Percentiles rank a stretch among this genome's conserved stretches.
Conservation (phyloP, 2,888 invertebrate genomes). For the Noctua janthina region DNA sequence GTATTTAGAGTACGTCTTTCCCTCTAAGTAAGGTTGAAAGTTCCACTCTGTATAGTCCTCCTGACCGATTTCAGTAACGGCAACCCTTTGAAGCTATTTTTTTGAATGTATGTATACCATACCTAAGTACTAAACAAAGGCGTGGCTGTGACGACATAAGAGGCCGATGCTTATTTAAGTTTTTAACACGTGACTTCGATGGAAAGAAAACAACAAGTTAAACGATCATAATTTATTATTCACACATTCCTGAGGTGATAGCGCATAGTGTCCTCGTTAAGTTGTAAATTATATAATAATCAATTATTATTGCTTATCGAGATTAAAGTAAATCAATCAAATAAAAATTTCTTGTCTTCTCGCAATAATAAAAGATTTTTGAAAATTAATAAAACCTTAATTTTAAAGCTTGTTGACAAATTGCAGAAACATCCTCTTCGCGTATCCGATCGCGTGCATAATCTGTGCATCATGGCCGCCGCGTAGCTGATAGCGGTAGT, state of each 20-base stretch:
- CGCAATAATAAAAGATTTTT: too few species aligned
- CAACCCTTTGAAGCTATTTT: not conserved
- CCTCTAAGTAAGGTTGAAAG: not conserved
- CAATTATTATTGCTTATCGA: not conserved
- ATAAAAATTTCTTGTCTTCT: not conserved
- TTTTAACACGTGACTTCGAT: not conserved
- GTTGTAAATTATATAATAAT: not conserved
- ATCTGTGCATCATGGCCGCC: slow-evolving; percentile 47
- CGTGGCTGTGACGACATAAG: slow-evolving; percentile 18
- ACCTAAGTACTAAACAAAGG: not conserved
- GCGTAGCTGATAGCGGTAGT: not conserved
- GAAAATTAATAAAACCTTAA: not conserved
- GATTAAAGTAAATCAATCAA: not conserved
- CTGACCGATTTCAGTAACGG: not conserved
- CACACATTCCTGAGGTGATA: slow-evolving; percentile 20
- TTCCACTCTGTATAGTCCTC: too few species aligned
- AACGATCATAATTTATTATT: slow-evolving; percentile 23
- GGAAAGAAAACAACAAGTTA: slow-evolving; percentile 17
- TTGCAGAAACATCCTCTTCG: not conserved
- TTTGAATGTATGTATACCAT: not conserved
- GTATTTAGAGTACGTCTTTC: too few species aligned
- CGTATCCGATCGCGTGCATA: slow-evolving; percentile 29
- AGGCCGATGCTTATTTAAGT: not conserved
- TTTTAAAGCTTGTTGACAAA: not conserved
- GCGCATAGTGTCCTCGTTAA: not conserved